These are phyloP conservation scores for Metacarcinus magister DNA, from an alignment of 2,888 invertebrate genomes.

Conservation along the genomic window DNA sequence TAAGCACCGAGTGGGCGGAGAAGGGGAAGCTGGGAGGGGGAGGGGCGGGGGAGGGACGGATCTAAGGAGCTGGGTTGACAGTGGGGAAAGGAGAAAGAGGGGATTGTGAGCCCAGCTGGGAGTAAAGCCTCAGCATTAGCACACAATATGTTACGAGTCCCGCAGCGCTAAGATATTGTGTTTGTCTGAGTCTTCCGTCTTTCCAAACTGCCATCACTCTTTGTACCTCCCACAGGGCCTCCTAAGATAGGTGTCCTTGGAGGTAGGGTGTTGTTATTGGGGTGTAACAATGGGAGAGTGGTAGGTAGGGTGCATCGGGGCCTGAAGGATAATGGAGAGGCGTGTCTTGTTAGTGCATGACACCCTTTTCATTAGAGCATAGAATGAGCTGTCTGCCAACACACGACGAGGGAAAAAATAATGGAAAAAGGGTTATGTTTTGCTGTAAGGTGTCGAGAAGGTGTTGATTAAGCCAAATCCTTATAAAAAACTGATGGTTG, in stretches of 20 bases:
- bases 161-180: slow-evolving; percentile 15
- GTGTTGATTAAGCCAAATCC: too few relatives aligned
- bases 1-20: background rate
- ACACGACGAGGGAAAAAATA: background rate
- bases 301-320: background rate
- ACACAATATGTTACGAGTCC: background rate
- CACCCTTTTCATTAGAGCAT: too few relatives aligned
- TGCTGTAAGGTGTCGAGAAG: too few relatives aligned
- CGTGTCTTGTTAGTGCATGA: background rate
- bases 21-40: background rate
- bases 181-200: slow-evolving; percentile 6
- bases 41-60: background rate
- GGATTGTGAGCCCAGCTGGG: background rate
- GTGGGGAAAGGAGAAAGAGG: background rate
- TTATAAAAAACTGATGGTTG: background rate
- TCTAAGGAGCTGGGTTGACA: background rate
- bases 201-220: background rate
- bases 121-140: background rate
- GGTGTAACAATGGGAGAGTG: background rate
- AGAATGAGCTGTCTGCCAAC: background rate
- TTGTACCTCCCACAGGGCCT: background rate
- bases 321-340: background rate
- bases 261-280: background rate
- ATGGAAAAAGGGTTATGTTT: too few relatives aligned
- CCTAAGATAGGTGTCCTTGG: background rate